Evolutionary conservation across 2,113 vertebrate genomes (phyloP).

Genomic region (Formicarius rufipectus): DNA sequence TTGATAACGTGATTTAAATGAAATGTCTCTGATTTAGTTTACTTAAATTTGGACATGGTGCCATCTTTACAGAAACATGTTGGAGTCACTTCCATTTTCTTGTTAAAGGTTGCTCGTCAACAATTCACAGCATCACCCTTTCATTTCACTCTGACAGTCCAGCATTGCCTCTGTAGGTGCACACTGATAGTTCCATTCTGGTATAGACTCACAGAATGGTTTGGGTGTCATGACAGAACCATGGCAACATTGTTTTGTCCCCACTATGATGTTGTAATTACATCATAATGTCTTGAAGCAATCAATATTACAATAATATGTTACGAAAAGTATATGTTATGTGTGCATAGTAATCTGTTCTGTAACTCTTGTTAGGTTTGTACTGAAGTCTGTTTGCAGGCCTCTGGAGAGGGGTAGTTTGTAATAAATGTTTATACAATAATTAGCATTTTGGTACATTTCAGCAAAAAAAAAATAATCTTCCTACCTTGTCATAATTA

Average conservation of each 20-base stretch:
- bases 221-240: neutral
- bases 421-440: neutral
- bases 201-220: neutral
- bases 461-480: neutral
- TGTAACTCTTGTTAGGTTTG: neutral
- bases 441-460: slow-evolving; percentile 6
- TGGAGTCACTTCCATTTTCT: neutral
- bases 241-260: slow-evolving; percentile 17
- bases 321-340: neutral
- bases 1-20: neutral
- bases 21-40: neutral
- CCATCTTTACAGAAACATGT: neutral
- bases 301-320: neutral
- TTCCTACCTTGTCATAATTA: slow-evolving; percentile 18
- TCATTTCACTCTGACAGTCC: neutral
- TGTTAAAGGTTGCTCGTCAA: neutral
- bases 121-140: neutral
- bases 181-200: neutral
- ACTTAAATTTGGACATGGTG: neutral
- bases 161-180: neutral
- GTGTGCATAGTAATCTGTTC: neutral
- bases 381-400: neutral
- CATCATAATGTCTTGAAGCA: slow-evolving; percentile 23
- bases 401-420: neutral
- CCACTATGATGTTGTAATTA: neutral